These are phyloP conservation scores for Bombus terrestris DNA, from an alignment of 1,140 invertebrate species.

Conservation along the genomic window DNA sequence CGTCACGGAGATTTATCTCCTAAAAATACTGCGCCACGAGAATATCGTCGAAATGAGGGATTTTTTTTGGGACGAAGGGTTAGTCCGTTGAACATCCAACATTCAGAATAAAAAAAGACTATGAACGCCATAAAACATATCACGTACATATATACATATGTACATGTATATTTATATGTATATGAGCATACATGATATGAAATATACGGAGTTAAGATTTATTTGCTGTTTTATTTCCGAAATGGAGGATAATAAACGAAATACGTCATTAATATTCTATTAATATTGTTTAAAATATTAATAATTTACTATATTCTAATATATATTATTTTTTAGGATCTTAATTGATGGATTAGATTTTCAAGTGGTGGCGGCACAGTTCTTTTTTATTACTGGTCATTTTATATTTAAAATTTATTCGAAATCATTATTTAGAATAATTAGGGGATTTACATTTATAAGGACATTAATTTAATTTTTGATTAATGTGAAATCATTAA, in stretches of 20 bases:
- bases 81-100: slow-evolving; percentile 57
- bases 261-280: not conserved
- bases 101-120: not conserved
- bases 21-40: slow-evolving; percentile 92
- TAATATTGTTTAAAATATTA: not conserved
- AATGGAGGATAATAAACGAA: not conserved
- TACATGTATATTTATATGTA: not conserved
- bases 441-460: not conserved
- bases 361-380: not conserved
- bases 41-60: slow-evolving; percentile 93
- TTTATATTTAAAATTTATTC: not conserved
- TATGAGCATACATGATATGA: too few species aligned
- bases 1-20: slow-evolving; percentile 92
- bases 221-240: not conserved
- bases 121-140: not conserved
- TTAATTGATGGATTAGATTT: not conserved
- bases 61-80: slow-evolving; percentile 91
- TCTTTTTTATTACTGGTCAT: not conserved
- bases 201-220: not conserved
- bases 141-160: not conserved
- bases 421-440: not conserved
- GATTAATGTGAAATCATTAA: not conserved
- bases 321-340: not conserved
- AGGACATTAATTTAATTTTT: too few species aligned
- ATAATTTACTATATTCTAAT: not conserved